Evolutionary conservation across 2,888 invertebrate genomes (phyloP).

Genomic region (Cephus pulcher): DNA sequence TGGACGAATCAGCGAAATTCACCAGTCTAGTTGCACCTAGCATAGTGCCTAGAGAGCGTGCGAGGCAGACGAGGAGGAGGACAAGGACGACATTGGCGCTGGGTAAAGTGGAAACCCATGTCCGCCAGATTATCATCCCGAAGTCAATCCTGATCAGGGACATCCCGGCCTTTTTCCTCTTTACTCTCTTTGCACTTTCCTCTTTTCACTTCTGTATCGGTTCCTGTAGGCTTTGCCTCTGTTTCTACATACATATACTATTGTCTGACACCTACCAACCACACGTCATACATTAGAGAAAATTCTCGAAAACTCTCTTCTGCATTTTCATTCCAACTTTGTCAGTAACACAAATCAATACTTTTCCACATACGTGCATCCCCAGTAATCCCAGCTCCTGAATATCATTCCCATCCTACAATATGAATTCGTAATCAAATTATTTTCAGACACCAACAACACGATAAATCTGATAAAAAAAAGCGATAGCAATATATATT

Average conservation of each 20-base stretch:
- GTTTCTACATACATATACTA: neutral
- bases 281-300: neutral
- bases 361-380: neutral
- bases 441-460: no score
- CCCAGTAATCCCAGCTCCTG: no score
- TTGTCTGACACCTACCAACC: neutral
- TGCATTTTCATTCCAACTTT: slow-evolving; percentile 1
- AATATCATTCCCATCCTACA: no score
- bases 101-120: slow-evolving; percentile 65
- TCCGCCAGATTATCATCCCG: slow-evolving; percentile 64
- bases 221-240: neutral
- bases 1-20: neutral
- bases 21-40: neutral
- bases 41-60: neutral
- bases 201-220: slow-evolving; percentile 15
- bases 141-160: slow-evolving; percentile 63
- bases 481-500: no score
- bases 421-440: no score
- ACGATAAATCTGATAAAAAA: no score
- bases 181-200: slow-evolving; percentile 21
- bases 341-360: neutral
- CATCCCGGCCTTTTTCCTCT: slow-evolving; percentile 25
- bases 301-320: neutral
- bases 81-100: slow-evolving; percentile 27
- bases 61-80: neutral